Base-by-base conservation (phyloP, 2,797 vertebrate genomes). In the Carduelis carduelis region DNA sequence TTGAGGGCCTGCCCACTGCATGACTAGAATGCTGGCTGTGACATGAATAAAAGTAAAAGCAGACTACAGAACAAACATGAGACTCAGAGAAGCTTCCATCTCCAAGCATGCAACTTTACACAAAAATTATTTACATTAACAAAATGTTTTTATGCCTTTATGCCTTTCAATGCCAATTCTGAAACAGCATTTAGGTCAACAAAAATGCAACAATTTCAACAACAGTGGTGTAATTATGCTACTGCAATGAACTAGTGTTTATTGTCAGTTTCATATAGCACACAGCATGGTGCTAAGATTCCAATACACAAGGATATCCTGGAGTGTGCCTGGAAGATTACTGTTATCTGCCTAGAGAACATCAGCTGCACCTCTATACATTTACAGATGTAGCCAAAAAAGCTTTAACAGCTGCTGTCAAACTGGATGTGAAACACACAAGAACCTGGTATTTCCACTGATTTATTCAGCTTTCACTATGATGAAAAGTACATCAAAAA, bases 61-160 rank as follows among this genome's bases (percentile, higher is more conserved):
- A 63, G 46, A 14, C 30, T 56, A n/a, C 1, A 55, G 61, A 68
- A 78, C 1, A 2, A 34, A 52, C 16, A 32, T 0, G 0, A 80
- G 47, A 80, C 56, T 70, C 59, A 24, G 26, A 74, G 21, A 74
- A 37, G 18, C 14, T 78, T 65, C 46, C 11, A 30, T 11, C 26
- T 63, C 44, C 66, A 87, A 84, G 32, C 5, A 55, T 5, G 6
- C 19, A 59, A 74, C 34, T 78, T 61, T 6, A 70, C 41, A 23
- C 14, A 39, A 77, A 83, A 47, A 49, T 32, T 27, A 41, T 39
- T 79, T 69, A 27, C 20, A 15, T 22, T 63, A 74, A 63, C 32
- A 47, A 39, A 44, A 39, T 39, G 37, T 39, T 39, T 39, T 39
- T 39, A 39, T 39, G 37, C 41, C 26, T 43, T n/a, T 11, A 20